Conservation (phyloP, 2,888 invertebrate species). For the Erebia aethiops region DNA sequence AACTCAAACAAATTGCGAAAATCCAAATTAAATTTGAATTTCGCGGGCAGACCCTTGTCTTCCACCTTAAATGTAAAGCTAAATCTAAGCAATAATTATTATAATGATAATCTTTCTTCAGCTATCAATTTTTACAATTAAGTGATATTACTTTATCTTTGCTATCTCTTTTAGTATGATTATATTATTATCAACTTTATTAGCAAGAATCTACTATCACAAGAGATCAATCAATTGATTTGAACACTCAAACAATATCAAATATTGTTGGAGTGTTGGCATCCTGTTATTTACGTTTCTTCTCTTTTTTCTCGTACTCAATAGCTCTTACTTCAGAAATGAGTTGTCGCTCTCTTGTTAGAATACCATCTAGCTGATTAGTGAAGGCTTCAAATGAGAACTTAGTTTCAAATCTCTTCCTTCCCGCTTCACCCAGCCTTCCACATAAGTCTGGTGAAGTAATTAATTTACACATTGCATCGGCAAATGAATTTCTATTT, state of each 20-base stretch:
- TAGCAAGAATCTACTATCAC: slow-evolving; percentile 6
- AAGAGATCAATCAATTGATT: slow-evolving; percentile 33
- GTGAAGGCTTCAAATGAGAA: slow-evolving; percentile 94
- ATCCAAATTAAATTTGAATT: too few relatives aligned
- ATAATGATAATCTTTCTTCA: background rate
- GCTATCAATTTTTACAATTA: background rate
- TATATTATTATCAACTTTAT: background rate
- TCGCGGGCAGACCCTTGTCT: too few relatives aligned
- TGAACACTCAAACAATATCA: slow-evolving; percentile 77
- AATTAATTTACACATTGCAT: slow-evolving; percentile 88
- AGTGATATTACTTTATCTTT: background rate
- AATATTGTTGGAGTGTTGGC: slow-evolving; percentile 71
- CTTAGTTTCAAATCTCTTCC: slow-evolving; percentile 87
- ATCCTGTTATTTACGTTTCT: slow-evolving; percentile 71
- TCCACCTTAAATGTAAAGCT: too few relatives aligned
- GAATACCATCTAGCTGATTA: slow-evolving; percentile 84
- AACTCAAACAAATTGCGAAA: too few relatives aligned
- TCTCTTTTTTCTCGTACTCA: slow-evolving; percentile 66
- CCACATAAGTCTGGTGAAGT: slow-evolving; percentile 83
- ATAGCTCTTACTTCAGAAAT: slow-evolving; percentile 71
- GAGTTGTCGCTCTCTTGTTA: slow-evolving; percentile 71
- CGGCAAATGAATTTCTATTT: slow-evolving; percentile 87
- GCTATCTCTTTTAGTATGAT: background rate
- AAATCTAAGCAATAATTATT: background rate
- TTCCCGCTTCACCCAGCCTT: slow-evolving; percentile 90